Conservation (phyloP, 92 coral and sea anemone species). For the Paragorgia papillata region DNA sequence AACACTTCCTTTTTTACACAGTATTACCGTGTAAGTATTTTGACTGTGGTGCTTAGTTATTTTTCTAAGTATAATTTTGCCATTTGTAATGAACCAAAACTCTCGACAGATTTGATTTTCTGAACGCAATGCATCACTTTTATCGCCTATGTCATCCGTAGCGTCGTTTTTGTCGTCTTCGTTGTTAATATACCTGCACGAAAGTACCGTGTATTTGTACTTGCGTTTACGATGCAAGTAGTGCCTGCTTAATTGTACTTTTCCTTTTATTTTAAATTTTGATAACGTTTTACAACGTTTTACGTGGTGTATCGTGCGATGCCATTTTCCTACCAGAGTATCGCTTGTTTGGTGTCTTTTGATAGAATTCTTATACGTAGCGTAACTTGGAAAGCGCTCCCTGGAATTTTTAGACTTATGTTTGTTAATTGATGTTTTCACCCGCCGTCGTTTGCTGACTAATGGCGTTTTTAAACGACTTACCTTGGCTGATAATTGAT, state of each 20-base stretch:
- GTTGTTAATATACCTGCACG: background rate
- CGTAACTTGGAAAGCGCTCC: background rate
- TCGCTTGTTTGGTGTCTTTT: background rate
- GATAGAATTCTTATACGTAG: background rate
- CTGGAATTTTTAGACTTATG: background rate
- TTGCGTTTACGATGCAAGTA: slow-evolving; percentile 16
- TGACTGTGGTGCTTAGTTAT: background rate
- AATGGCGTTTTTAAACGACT: background rate
- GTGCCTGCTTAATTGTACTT: slow-evolving; percentile 45
- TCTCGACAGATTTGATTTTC: slow-evolving; percentile 24
- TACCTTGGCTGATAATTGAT: background rate
- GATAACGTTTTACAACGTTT: slow-evolving; percentile 68
- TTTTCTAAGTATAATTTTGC: slow-evolving; percentile 20
- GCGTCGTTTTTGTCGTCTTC: background rate
- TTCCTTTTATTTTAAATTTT: slow-evolving; percentile 71
- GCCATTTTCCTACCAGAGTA: slow-evolving; percentile 67
- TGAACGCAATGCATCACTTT: background rate
- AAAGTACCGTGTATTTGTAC: slow-evolving; percentile 31
- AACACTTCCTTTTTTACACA: slow-evolving; percentile 4
- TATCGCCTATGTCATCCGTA: background rate
- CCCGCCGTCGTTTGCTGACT: background rate
- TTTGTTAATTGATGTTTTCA: background rate
- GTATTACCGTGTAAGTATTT: slow-evolving; percentile 18
- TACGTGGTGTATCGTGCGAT: slow-evolving; percentile 62
- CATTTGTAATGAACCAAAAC: slow-evolving; percentile 25